Conservation (phyloP, 2,113 vertebrate genomes). For the Psophia crepitans region DNA sequence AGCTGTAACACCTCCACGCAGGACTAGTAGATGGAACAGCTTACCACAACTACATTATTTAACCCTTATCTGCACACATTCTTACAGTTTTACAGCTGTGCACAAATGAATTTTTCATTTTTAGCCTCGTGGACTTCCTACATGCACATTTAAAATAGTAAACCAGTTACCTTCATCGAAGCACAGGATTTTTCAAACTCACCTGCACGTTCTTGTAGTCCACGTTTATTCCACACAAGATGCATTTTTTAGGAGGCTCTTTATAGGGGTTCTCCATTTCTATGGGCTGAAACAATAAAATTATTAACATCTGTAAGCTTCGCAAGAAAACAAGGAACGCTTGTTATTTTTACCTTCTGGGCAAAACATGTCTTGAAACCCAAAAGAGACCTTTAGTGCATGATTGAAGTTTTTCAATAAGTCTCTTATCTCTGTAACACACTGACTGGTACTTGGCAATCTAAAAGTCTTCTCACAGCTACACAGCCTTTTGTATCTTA, state of each 20-base stretch:
- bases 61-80: background rate
- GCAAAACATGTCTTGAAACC: background rate
- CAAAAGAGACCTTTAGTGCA: background rate
- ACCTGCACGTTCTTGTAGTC: slow-evolving; percentile 95
- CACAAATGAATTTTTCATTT: background rate
- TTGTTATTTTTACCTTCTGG: background rate
- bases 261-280: slow-evolving; percentile 89
- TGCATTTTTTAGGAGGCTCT: slow-evolving; percentile 82
- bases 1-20: background rate
- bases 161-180: background rate
- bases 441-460: background rate
- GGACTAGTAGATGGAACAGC: background rate
- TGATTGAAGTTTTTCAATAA: rapidly evolving
- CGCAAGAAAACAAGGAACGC: background rate
- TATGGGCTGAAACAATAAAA: slow-evolving; percentile 73
- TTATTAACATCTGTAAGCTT: background rate
- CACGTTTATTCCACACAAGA: slow-evolving; percentile 82
- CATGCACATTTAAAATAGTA: background rate
- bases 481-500: background rate
- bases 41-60: background rate
- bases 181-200: background rate
- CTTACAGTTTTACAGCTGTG: background rate
- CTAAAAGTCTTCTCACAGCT: background rate
- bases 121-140: background rate
- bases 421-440: background rate